Evolutionary conservation across 2,888 invertebrate genomes (phyloP).

Genomic region (Mactromeris polynyma): DNA sequence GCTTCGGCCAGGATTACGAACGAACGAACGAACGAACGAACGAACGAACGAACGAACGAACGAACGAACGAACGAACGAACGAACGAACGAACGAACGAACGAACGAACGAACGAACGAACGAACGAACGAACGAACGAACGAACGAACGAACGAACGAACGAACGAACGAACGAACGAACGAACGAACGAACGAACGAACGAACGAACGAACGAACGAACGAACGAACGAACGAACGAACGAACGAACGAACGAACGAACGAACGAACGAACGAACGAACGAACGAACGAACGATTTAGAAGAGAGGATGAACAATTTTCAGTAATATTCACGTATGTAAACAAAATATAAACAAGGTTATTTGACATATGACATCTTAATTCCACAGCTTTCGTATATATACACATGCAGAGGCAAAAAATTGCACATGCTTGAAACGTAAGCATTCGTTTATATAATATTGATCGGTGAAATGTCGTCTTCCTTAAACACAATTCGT

Average conservation of each 20-base stretch:
- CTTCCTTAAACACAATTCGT: too few species aligned
- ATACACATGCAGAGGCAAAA: too few species aligned
- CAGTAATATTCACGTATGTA: too few species aligned
- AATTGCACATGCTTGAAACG: too few species aligned
- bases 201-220: constrained; percentile 18
- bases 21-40: background rate
- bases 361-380: too few species aligned
- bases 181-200: constrained; percentile 19
- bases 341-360: too few species aligned
- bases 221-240: constrained; percentile 15
- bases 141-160: constrained; percentile 18
- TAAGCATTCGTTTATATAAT: too few species aligned
- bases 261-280: background rate
- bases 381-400: too few species aligned
- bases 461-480: too few species aligned
- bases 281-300: constrained; percentile 1
- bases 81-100: background rate
- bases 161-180: constrained; percentile 21
- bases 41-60: background rate
- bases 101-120: constrained; percentile 18
- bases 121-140: constrained; percentile 1
- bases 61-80: constrained; percentile 8
- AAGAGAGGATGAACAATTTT: too few species aligned
- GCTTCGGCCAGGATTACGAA: too few species aligned
- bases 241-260: constrained; percentile 18